A percentile compares a stretch with the other conserved stretches of the same genome.
phyloP scores from a whole-genome alignment of 1,140 invertebrate genomes.

The Pantala flavescens region DNA sequence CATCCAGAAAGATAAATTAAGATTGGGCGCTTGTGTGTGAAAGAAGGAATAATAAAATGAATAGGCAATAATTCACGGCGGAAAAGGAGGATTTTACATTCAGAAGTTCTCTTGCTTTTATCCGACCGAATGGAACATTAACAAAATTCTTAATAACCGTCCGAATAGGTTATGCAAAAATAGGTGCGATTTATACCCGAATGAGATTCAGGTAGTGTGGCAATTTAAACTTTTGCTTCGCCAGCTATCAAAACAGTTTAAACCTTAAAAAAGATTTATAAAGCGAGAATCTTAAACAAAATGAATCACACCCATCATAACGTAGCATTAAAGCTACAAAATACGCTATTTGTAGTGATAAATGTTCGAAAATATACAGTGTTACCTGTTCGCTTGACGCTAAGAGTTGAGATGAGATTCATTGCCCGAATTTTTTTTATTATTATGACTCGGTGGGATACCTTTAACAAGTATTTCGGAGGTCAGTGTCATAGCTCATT shows the following conservation, averaged over 20 bases:
- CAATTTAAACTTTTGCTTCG: too few species aligned
- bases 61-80: neutral
- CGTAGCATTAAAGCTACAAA: neutral
- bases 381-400: neutral
- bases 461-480: neutral
- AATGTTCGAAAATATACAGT: conserved; percentile 1
- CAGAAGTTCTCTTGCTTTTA: too few species aligned
- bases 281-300: neutral
- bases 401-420: neutral
- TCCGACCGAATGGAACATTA: too few species aligned
- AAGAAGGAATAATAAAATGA: neutral
- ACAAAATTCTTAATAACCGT: too few species aligned
- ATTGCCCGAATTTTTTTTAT: neutral
- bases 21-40: neutral
- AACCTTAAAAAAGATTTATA: neutral
- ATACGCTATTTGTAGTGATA: neutral
- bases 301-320: neutral
- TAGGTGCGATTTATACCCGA: too few species aligned
- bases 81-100: too few species aligned
- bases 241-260: neutral
- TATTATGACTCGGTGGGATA: neutral
- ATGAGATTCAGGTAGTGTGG: too few species aligned
- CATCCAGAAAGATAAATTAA: neutral
- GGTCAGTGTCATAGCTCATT: neutral
- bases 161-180: too few species aligned